Evolutionary conservation across 2,888 invertebrate species (phyloP), one percentile per base, ranked within the genome.

Genomic region (Cylloceria caligata): DNA sequence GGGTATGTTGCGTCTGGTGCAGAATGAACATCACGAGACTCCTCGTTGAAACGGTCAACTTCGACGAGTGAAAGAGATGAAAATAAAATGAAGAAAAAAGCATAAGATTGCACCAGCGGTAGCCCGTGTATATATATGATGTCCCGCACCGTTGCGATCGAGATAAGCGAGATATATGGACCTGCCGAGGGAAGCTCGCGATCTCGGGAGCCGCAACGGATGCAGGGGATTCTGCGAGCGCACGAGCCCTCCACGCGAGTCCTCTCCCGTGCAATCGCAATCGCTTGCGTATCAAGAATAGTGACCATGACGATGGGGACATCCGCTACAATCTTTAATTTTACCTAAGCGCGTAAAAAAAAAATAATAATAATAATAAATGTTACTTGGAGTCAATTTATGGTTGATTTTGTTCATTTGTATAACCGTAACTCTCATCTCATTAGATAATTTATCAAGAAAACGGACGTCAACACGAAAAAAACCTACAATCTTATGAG

Each of bases 141-240:
- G 30, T 49, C 57, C 64, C 71, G 55, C 68, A 67, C 55, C 76
- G 68, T 74, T 65, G 75, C 71, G 87, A 88, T 87, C 85, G 83
- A 87, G 87, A 88, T 87, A 87, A 86, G 84, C 83, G 87, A 87
- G 87, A 88, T 87, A 87, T 87, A 87, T 87, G 85, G 85, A 87
- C 83, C 86, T 85, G 86, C 81, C 86, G 83, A 68, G 82, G 83
- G 83, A 76, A 82, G 74, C 73, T 73, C 65, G 45, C 49, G 65
- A 74, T 74, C 60, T 62, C 76, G 72, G 69, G n/a, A n/a, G 68
- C 62, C 69, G 60, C 78, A 52, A 27, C 71, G 81, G 67, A 78
- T 74, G 60, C 71, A 45, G 71, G 45, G 55, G 74, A 72, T 49
- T 71, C 57, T 45, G 65, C 45, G 62, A 39, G 72, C 39, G 72